A percentile compares a stretch with the other conserved stretches of the same genome.
These are phyloP conservation scores for Rynchops niger DNA, from an alignment of 2,113 vertebrate species.

Conservation along the genomic window DNA sequence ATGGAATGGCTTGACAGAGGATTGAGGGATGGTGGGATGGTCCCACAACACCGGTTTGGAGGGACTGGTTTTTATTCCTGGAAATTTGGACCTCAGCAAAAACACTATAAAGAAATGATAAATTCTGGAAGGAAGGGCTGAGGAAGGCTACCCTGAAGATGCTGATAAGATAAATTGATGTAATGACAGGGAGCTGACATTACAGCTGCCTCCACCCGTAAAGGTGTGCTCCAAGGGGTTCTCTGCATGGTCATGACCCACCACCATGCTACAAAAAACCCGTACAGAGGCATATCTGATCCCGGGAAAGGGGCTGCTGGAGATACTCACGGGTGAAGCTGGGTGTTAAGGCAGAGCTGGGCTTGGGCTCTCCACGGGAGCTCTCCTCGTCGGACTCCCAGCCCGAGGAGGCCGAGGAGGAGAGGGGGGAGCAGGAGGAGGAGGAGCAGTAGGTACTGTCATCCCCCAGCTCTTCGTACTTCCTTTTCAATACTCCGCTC, in stretches of 20 bases:
- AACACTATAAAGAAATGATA: background rate
- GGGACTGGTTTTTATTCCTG: background rate
- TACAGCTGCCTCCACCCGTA: background rate
- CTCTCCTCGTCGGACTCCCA: constrained; percentile 90
- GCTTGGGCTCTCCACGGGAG: constrained; percentile 80
- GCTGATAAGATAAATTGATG: background rate
- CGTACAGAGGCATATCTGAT: accelerated
- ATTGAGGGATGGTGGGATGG: background rate
- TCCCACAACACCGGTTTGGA: background rate
- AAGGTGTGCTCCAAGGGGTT: background rate
- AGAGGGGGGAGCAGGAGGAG: constrained; percentile 84
- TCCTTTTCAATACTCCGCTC: constrained; percentile 92
- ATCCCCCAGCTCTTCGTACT: constrained; percentile 91
- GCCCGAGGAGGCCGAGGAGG: constrained; percentile 80
- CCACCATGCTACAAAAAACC: background rate
- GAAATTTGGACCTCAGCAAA: background rate
- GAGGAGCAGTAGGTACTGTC: constrained; percentile 87
- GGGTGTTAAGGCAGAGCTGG: constrained; percentile 74
- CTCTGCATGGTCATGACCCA: background rate
- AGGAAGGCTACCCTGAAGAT: background rate
- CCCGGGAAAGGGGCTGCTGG: background rate
- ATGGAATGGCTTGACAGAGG: background rate
- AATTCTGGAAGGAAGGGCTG: background rate
- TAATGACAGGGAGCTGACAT: background rate
- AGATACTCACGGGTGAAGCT: constrained; percentile 85